Conservation (phyloP, 2,113 vertebrate genomes). For the Hylia prasina region DNA sequence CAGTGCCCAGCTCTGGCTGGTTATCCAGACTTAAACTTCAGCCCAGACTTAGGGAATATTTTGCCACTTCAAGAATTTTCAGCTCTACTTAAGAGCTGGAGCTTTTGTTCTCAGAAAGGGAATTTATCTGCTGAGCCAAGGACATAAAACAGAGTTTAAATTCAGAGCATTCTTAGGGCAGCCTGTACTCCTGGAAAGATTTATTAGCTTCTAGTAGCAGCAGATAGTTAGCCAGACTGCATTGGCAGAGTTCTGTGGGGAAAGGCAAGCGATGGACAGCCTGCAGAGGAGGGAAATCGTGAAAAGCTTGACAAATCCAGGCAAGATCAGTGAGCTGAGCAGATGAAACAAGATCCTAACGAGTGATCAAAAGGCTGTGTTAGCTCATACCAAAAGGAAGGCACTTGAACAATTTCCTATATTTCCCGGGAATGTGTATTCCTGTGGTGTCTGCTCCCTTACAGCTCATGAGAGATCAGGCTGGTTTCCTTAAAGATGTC, state of each 20-base stretch:
- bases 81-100: neutral
- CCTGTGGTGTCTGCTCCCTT: neutral
- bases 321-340: neutral
- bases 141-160: neutral
- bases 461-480: neutral
- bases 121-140: neutral
- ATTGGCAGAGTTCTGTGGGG: neutral
- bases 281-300: neutral
- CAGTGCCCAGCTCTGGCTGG: neutral
- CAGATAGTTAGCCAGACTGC: slow-evolving; percentile 16
- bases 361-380: neutral
- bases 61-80: neutral
- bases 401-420: neutral
- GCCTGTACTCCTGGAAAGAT: slow-evolving; percentile 9
- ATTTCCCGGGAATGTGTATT: neutral
- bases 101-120: neutral
- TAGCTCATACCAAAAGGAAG: neutral
- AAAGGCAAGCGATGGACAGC: neutral
- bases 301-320: neutral
- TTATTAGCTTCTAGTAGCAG: slow-evolving; percentile 33
- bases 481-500: neutral
- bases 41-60: neutral
- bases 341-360: neutral
- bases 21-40: neutral
- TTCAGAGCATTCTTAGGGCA: slow-evolving; percentile 7